Conservation (phyloP, 2,797 vertebrate species). For the Columba guinea region DNA sequence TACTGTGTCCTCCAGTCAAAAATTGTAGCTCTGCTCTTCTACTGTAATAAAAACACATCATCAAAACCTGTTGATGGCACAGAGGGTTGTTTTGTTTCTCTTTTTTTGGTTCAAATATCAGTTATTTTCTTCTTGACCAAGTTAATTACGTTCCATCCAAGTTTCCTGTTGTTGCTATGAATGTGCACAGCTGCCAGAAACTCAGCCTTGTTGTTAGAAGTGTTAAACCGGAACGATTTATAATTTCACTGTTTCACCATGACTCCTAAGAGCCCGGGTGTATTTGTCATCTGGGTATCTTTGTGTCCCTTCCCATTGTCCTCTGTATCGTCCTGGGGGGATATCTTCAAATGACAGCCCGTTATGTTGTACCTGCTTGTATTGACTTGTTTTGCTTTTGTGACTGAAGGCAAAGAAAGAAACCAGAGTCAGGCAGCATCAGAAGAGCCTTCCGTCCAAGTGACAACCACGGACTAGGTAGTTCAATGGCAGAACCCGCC, state of each 20-base stretch:
- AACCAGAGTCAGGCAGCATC: slow-evolving; percentile 89
- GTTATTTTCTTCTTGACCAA: slow-evolving; percentile 24
- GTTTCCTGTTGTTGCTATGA: slow-evolving; percentile 1
- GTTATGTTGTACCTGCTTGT: slow-evolving; percentile 48
- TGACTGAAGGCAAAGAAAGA: slow-evolving; percentile 90
- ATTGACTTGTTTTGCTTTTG: slow-evolving; percentile 73
- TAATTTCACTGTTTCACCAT: neutral
- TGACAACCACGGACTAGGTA: slow-evolving; percentile 79
- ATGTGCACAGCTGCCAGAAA: slow-evolving; percentile 37
- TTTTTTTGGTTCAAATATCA: slow-evolving; percentile 1
- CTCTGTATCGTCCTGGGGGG: slow-evolving; percentile 50
- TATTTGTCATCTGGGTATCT: neutral
- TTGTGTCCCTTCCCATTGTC: slow-evolving; percentile 39
- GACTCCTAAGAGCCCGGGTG: neutral
- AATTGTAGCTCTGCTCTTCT: slow-evolving; percentile 67
- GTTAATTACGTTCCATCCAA: slow-evolving; percentile 15
- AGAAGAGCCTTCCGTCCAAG: slow-evolving; percentile 90
- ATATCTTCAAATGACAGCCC: slow-evolving; percentile 39
- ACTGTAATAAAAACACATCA: slow-evolving; percentile 67
- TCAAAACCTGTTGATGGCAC: slow-evolving; percentile 65
- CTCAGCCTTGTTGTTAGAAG: neutral
- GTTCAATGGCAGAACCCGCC: slow-evolving; percentile 79
- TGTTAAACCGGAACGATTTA: neutral
- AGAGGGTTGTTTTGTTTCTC: slow-evolving; percentile 1
- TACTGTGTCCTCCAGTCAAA: slow-evolving; percentile 67